Evolutionary conservation across 2,888 invertebrate species (phyloP).

Genomic region (Heliconius charithonia): DNA sequence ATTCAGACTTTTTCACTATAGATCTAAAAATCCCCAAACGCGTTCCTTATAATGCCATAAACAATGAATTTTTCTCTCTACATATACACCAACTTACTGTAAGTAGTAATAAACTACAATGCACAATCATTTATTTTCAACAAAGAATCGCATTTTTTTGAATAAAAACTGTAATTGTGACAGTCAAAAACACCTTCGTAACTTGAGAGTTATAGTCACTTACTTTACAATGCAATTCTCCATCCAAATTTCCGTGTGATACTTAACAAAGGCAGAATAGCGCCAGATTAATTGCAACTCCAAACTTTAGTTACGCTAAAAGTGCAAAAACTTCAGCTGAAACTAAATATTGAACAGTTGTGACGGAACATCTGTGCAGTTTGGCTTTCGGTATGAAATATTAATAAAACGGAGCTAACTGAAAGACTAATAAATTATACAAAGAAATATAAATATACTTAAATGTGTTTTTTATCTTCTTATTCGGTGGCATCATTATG

Average conservation of each 20-base stretch:
- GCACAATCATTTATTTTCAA: not conserved
- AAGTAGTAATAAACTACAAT: not conserved
- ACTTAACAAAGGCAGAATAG: constrained; percentile 35
- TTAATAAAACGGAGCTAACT: constrained; percentile 24
- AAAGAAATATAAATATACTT: constrained; percentile 8
- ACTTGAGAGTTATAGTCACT: not conserved
- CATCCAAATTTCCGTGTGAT: constrained; percentile 22
- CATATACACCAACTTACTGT: not conserved
- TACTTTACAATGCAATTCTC: not conserved
- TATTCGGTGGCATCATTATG: not conserved
- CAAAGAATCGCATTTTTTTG: not conserved
- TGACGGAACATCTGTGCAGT: constrained; percentile 41
- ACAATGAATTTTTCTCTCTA: not conserved
- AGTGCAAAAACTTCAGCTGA: constrained; percentile 39
- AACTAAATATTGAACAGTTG: constrained; percentile 46
- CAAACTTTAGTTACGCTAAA: constrained; percentile 36
- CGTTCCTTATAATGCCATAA: too few species aligned
- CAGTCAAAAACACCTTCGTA: too few species aligned
- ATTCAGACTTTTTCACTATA: constrained; percentile 3
- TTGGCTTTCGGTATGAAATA: constrained; percentile 33
- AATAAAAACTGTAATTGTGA: not conserved
- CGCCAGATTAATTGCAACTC: constrained; percentile 36
- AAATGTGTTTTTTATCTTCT: not conserved
- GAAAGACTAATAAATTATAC: constrained; percentile 25
- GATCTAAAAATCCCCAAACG: not conserved